A percentile compares a stretch with the other conserved stretches of the same genome.
Conservation (phyloP, 1,140 invertebrate genomes). For the Eupristina koningsbergeri region DNA sequence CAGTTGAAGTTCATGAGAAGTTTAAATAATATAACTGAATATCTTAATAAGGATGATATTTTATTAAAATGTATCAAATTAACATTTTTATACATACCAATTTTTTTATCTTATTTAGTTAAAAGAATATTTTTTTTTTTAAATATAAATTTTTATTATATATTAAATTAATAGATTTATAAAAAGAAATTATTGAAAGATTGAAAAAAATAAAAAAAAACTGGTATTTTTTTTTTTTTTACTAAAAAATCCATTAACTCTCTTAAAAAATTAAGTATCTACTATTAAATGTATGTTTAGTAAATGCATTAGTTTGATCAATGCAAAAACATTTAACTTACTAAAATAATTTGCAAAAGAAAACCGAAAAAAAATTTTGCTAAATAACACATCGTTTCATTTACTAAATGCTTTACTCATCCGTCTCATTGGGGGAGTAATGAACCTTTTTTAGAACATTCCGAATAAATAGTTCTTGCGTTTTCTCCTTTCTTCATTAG, state of each 20-base stretch:
- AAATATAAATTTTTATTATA: no score
- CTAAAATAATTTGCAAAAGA: neutral
- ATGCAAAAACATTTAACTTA: conserved; percentile 38
- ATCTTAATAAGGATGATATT: no score
- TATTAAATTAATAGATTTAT: no score
- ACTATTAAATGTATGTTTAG: neutral
- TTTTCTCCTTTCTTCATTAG: conserved; percentile 1
- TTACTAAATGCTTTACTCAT: conserved; percentile 40
- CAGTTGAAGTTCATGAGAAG: no score
- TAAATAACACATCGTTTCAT: conserved; percentile 43
- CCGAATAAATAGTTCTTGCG: conserved; percentile 1
- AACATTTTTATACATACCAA: no score
- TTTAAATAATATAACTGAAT: no score
- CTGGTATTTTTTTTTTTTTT: neutral
- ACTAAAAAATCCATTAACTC: neutral
- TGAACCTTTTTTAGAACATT: conserved; percentile 24
- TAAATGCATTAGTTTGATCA: conserved; percentile 21
- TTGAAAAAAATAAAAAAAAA: no score
- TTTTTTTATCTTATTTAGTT: no score
- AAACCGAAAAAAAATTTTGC: conserved; percentile 5
- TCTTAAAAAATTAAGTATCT: neutral
- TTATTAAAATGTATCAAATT: no score
- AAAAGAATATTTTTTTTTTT: no score
- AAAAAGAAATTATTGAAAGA: no score
- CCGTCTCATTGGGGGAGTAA: conserved; percentile 20